Conservation (phyloP, 2,888 invertebrate species). For the Galeopsomyia nigrocyanea region DNA sequence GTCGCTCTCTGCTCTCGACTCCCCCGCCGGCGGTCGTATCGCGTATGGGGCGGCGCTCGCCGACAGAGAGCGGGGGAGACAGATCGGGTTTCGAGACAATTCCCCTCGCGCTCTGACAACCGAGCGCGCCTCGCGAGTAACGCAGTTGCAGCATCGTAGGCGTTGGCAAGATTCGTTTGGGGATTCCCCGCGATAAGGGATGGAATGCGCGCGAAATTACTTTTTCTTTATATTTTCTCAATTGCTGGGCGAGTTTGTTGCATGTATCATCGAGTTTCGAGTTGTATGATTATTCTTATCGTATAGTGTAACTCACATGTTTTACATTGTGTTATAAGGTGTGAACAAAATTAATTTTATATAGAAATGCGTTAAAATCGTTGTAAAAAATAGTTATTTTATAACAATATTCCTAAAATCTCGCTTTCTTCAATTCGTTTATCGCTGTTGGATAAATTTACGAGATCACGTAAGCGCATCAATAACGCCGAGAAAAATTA, state of each 20-base stretch:
- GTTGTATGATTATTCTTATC: too few species aligned
- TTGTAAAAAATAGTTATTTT: neutral
- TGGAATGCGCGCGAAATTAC: neutral
- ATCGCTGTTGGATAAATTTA: constrained; percentile 18
- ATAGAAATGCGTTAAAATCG: too few species aligned
- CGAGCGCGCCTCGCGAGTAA: constrained; percentile 5
- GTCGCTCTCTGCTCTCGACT: neutral
- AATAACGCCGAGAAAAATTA: constrained; percentile 20
- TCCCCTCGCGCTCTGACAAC: constrained; percentile 2
- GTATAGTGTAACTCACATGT: too few species aligned
- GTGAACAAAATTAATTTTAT: too few species aligned
- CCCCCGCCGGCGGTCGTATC: constrained; percentile 51
- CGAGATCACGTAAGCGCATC: constrained; percentile 15
- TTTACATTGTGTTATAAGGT: too few species aligned
- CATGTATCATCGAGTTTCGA: too few species aligned
- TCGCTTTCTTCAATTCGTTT: neutral
- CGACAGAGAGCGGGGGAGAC: constrained; percentile 30
- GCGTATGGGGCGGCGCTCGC: constrained; percentile 61
- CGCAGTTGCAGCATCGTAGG: constrained; percentile 12
- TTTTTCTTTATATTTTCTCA: too few species aligned
- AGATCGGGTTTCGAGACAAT: constrained; percentile 19
- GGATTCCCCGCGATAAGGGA: constrained; percentile 20
- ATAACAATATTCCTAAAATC: constrained; percentile 1
- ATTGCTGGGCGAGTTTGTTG: too few species aligned
- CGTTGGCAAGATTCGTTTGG: constrained; percentile 3